Conservation (phyloP, 2,113 vertebrate genomes). For the Eclectus roratus region DNA sequence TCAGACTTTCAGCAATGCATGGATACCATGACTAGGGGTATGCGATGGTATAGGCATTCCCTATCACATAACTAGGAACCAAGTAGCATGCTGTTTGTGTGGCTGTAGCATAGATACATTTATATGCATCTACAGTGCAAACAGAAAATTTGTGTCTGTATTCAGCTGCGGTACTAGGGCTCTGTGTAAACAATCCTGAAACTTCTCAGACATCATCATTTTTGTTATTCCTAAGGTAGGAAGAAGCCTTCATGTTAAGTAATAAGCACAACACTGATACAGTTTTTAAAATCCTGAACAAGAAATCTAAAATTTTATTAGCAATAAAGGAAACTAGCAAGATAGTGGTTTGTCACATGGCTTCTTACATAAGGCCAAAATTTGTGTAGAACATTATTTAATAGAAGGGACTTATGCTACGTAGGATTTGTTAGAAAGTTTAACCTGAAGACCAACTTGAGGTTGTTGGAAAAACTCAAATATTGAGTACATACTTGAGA, state of each 20-base stretch:
- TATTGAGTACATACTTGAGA: constrained; percentile 34
- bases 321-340: not conserved
- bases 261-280: not conserved
- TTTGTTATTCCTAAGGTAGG: not conserved
- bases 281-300: not conserved
- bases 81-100: accelerated
- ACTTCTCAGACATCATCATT: not conserved
- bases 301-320: not conserved
- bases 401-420: not conserved
- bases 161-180: not conserved
- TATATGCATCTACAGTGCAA: not conserved
- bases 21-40: not conserved
- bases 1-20: not conserved
- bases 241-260: not conserved
- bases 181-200: not conserved
- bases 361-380: not conserved
- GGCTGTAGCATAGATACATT: not conserved
- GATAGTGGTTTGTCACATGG: not conserved
- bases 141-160: not conserved
- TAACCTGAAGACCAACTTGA: constrained; percentile 16
- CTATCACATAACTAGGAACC: not conserved
- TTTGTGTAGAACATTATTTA: not conserved
- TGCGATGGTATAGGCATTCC: not conserved
- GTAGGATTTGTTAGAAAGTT: not conserved
- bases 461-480: constrained; percentile 20